Percentiles rank a stretch among this genome's conserved stretches.
phyloP scores from a whole-genome alignment of 2,797 vertebrate genomes.

The Chaunax sp. region DNA sequence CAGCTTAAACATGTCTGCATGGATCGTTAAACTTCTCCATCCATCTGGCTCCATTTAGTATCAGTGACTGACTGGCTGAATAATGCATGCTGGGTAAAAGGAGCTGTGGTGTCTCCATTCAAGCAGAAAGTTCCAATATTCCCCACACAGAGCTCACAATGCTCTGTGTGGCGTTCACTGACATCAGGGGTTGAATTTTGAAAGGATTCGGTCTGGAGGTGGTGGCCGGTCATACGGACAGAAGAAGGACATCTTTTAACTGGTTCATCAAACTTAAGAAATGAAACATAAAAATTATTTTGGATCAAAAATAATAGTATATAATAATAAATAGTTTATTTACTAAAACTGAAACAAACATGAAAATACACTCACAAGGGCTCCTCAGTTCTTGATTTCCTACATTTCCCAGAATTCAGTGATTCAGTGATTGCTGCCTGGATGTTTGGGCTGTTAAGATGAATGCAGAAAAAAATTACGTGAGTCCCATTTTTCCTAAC shows the following conservation, averaged over 20 bases:
- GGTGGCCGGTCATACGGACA: neutral
- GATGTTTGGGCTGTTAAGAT: neutral
- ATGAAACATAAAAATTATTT: too few species aligned
- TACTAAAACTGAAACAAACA: too few species aligned
- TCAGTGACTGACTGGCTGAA: slow-evolving; percentile 19
- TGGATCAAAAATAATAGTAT: too few species aligned
- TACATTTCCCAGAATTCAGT: neutral
- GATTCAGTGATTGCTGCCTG: neutral
- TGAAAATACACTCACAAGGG: too few species aligned
- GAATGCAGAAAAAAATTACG: slow-evolving; percentile 26
- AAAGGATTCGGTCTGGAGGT: neutral
- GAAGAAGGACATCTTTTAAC: too few species aligned
- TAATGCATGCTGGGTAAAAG: slow-evolving; percentile 54
- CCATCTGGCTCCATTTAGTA: slow-evolving; percentile 7
- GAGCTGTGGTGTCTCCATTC: slow-evolving; percentile 42
- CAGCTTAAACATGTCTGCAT: too few species aligned
- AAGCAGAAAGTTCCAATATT: slow-evolving; percentile 40
- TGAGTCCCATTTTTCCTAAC: slow-evolving; percentile 25
- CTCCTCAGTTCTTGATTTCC: neutral
- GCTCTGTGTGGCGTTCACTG: slow-evolving; percentile 16
- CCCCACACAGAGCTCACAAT: slow-evolving; percentile 21
- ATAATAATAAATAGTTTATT: too few species aligned
- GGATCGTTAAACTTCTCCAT: neutral
- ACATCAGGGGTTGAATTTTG: slow-evolving; percentile 18
- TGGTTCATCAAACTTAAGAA: too few species aligned